Base-by-base conservation (phyloP, 2,797 vertebrate genomes). In the Apogon hyalosoma region DNA sequence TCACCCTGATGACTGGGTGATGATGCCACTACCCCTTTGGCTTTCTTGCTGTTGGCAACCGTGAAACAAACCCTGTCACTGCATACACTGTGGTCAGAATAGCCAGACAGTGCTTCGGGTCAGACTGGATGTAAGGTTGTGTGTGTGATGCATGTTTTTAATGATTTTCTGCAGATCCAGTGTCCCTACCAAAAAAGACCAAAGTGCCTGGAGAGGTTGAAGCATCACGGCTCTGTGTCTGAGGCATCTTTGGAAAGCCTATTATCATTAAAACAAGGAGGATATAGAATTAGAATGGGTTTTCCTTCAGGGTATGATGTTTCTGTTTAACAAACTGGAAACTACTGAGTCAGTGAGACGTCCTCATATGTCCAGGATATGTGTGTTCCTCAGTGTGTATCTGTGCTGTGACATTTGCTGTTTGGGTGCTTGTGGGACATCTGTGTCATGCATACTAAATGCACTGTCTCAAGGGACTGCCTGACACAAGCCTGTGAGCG, bases 81-180 rank as follows among this genome's bases (percentile, higher is more conserved):
- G 31, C 53, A 38, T 33, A 58, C 18, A 11, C 36, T 47, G 21
- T 9, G 40, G 36, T 51, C 45, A 24, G 55, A 51, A 31, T 14
- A 19, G 33, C 11, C 66, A 65, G 51, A 63, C 43, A 4, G 11
- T 42, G 73, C 81, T 80, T 15, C 0, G 0, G 75, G 78, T 62
- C 4, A 1, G 15, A 28, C 67, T 14, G n/a, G 8, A 71, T 21
- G 14, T 33, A 18, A 33, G 47, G 12, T 21, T 55, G 47, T 43
- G 59, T 42, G 21, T 43, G 41, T 77, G 69, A 82, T 79, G 75
- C 66, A 75, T 64, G 54, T 53, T 77, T 83, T 71, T 62, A 81
- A 81, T 82, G 36, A 79, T 63, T 48, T 63, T 57, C 28, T 49
- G 11, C 31, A 10, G 33, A 33, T 63, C 21, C 40, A 38, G 36